phyloP scores from a whole-genome alignment of 1,140 invertebrate genomes.

The Drosophila rhopaloa region DNA sequence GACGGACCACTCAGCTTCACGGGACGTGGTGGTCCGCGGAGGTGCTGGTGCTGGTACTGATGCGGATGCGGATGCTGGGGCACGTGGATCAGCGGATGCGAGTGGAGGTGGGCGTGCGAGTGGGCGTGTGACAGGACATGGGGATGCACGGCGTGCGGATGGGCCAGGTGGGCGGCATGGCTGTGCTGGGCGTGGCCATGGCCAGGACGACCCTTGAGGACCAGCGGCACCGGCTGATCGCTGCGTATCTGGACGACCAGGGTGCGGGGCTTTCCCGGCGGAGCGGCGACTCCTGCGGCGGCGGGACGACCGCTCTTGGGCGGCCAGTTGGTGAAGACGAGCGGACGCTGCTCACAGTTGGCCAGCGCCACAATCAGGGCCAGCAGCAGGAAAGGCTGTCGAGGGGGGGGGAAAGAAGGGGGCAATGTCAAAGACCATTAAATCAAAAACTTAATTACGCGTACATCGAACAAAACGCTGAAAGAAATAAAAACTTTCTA shows the following conservation, averaged over 20 bases:
- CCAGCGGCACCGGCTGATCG: constrained; percentile 75
- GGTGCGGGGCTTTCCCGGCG: constrained; percentile 61
- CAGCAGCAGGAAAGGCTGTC: constrained; percentile 42
- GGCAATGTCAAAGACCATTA: constrained; percentile 26
- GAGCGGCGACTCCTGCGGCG: background rate
- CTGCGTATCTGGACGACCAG: constrained; percentile 81
- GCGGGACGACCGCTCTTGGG: constrained; percentile 51
- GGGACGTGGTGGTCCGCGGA: constrained; percentile 48
- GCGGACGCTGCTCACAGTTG: constrained; percentile 64
- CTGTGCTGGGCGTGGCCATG: constrained; percentile 18
- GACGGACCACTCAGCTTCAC: constrained; percentile 49
- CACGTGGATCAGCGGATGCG: constrained; percentile 49
- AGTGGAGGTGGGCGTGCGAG: constrained; percentile 42
- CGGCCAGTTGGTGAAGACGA: constrained; percentile 67
- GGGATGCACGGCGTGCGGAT: constrained; percentile 31
- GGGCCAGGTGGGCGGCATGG: constrained; percentile 26
- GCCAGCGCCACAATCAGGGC: constrained; percentile 49
- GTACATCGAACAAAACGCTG: constrained; percentile 27
- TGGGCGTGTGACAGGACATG: constrained; percentile 45
- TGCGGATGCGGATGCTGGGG: constrained; percentile 28
- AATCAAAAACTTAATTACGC: constrained; percentile 50
- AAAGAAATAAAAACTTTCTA: constrained; percentile 69
- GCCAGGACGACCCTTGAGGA: constrained; percentile 69
- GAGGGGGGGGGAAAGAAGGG: constrained; percentile 10
- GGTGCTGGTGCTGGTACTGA: constrained; percentile 38